Evolutionary conservation across 2,888 invertebrate genomes (phyloP), one percentile per base, ranked within the genome.

Genomic region (Atrina japonica): DNA sequence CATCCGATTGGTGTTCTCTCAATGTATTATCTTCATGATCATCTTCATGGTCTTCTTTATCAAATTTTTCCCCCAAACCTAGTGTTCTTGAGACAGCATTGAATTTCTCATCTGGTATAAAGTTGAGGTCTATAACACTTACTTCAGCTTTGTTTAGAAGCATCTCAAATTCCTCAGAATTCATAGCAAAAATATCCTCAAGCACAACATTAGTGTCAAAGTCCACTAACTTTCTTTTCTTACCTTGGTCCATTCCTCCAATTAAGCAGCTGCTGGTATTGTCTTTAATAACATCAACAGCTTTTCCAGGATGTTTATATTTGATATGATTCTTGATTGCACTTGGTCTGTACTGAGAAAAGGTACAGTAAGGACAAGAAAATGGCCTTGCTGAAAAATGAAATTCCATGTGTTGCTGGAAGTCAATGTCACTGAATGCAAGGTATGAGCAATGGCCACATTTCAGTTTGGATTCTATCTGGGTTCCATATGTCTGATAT

Each of bases 381-480:
- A 67, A 83, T 7, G 72, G 74, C 23, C 80, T 63, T 7, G 76
- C 72, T 18, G 66, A 75, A 25, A 83, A 70, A 61, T 85, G 85
- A n/a, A 70, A 66, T 18, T 77, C 75, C 23, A 81, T 74, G 60
- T 85, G 85, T 0, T 43, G 29, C 29, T 78, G 81, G 45, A 83
- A 82, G 35, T 84, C 84, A 9, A 68, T 67, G 14, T 78, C 76
- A 61, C 77, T 74, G 1, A 60, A 50, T 6, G 81, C 79, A 23
- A 78, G 58, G 30, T 80, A 85, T 0, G 75, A 65, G 69, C 85
- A 85, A 66, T 78, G 83, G 0, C 83, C 81, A 72, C 85, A 85
- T 49, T 78, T 75, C 45, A 81, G 64, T 25, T 78, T 76, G 2
- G 81, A 77, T 25, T 80, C 78, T 9, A 69, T 68, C 40, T 74